A percentile compares a stretch with the other conserved stretches of the same genome.
phyloP scores from a whole-genome alignment of 2,113 vertebrate genomes.

The Mystacornis crossleyi region DNA sequence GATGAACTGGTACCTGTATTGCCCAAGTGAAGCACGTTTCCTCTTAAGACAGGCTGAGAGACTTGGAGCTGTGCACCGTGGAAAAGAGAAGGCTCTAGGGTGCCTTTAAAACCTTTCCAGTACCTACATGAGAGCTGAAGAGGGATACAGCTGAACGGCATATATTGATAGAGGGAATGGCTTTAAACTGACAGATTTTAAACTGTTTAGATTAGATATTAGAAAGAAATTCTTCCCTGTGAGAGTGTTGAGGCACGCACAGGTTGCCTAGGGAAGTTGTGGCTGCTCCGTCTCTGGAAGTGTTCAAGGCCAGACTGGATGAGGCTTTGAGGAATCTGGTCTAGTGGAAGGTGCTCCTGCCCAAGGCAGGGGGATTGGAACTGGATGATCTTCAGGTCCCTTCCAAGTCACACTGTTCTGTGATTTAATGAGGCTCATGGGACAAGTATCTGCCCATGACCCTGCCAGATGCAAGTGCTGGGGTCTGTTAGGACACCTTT shows the following conservation, averaged over 20 bases:
- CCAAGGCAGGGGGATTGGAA: background rate
- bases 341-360: background rate
- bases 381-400: background rate
- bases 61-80: background rate
- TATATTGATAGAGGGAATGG: background rate
- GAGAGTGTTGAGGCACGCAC: background rate
- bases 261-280: background rate
- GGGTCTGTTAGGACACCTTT: fast-evolving
- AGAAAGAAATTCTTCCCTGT: background rate
- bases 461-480: fast-evolving
- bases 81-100: background rate
- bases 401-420: background rate
- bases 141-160: background rate
- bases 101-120: background rate
- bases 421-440: background rate
- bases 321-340: background rate
- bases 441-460: background rate
- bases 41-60: background rate
- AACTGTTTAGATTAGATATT: background rate
- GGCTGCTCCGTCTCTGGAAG: background rate
- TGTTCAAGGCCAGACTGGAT: background rate
- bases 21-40: background rate
- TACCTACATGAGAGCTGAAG: background rate
- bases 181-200: background rate
- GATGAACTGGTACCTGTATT: background rate